These are phyloP conservation scores for Nothocercus nigrocapillus DNA, from an alignment of 2,113 vertebrate species.

Conservation along the genomic window DNA sequence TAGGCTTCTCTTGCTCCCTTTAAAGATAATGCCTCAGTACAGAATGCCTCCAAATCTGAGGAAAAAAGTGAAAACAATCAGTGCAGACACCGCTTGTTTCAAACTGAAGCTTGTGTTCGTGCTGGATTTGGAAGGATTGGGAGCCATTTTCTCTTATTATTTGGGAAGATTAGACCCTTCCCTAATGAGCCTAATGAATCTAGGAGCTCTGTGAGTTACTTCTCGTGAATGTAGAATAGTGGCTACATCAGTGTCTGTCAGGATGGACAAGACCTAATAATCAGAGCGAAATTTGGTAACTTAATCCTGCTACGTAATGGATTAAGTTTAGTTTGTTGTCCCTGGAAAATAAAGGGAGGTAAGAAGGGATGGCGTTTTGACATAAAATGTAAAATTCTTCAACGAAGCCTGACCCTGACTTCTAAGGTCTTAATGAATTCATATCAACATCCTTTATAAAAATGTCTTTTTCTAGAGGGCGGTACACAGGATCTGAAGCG, in stretches of 20 bases:
- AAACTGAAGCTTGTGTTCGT: constrained; percentile 30
- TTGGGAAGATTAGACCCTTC: constrained; percentile 22
- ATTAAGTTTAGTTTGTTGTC: background rate
- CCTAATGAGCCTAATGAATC: background rate
- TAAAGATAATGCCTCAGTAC: constrained; percentile 50
- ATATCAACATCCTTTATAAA: background rate
- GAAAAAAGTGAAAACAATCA: constrained; percentile 46
- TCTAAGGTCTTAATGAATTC: constrained; percentile 49
- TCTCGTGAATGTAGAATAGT: background rate
- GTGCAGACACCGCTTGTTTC: constrained; percentile 44
- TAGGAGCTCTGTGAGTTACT: background rate
- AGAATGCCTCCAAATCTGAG: constrained; percentile 59
- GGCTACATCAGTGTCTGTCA: background rate
- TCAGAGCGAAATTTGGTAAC: background rate
- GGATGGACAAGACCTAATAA: background rate
- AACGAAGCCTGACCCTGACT: background rate
- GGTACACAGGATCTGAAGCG: constrained; percentile 4
- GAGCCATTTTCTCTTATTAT: background rate
- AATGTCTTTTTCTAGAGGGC: constrained; percentile 37
- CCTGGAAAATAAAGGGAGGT: background rate
- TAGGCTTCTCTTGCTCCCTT: constrained; percentile 50
- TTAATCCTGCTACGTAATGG: background rate
- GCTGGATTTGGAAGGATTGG: constrained; percentile 41
- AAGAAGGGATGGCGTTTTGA: background rate
- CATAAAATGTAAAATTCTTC: constrained; percentile 20